Conservation (phyloP, 2,113 vertebrate species). For the Turnix velox region DNA sequence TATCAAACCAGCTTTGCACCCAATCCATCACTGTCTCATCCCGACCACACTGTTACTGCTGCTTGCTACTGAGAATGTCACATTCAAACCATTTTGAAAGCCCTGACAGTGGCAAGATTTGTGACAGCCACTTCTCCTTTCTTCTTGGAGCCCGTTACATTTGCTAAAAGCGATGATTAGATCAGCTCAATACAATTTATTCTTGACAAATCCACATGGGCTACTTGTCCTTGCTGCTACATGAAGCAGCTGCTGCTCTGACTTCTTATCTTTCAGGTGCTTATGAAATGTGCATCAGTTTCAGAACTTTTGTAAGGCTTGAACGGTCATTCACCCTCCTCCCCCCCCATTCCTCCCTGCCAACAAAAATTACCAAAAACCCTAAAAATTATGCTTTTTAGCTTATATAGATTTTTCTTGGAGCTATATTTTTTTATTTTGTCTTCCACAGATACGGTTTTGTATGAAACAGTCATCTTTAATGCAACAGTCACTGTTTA, state of each 20-base stretch:
- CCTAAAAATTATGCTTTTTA: neutral
- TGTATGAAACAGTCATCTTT: neutral
- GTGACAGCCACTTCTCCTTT: neutral
- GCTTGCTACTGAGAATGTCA: constrained; percentile 1
- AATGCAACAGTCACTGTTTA: neutral
- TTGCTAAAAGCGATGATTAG: constrained; percentile 7
- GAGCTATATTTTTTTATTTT: neutral
- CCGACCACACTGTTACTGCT: neutral
- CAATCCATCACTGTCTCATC: neutral
- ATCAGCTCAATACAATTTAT: constrained; percentile 25
- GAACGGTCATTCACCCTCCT: neutral
- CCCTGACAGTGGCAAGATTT: neutral
- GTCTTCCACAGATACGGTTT: neutral
- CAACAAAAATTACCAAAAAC: too few species aligned
- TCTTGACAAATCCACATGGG: neutral
- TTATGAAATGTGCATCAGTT: neutral
- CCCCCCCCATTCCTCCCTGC: neutral
- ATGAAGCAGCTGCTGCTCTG: neutral
- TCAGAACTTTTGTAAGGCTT: neutral
- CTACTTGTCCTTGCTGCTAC: neutral
- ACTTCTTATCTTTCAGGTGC: neutral
- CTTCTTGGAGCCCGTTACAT: neutral
- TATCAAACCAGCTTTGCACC: constrained; percentile 1
- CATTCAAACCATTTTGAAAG: neutral
- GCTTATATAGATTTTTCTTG: neutral